These are phyloP conservation scores for Notodonta ziczac DNA, from an alignment of 2,888 invertebrate species.

Conservation along the genomic window DNA sequence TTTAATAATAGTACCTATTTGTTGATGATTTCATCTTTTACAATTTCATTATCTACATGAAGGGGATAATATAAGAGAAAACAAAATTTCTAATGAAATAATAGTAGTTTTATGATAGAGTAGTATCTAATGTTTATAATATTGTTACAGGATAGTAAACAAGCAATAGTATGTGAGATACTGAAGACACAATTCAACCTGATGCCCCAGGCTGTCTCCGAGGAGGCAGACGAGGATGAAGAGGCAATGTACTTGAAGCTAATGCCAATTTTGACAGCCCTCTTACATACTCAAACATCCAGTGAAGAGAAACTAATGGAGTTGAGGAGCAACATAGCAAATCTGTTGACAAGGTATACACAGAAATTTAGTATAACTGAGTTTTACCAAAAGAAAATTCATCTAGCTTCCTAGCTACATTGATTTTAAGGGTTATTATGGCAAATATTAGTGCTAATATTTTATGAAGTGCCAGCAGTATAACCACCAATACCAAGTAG, in stretches of 20 bases:
- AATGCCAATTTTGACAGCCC: conserved; percentile 88
- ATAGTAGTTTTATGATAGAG: no score
- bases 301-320: conserved; percentile 86
- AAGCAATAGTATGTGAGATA: conserved; percentile 88
- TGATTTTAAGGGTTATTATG: no score
- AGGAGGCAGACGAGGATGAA: conserved; percentile 85
- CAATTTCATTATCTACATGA: no score
- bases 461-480: no score
- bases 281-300: conserved; percentile 86
- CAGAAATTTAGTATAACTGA: no score
- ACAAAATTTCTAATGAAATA: no score
- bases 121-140: background rate
- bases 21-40: no score
- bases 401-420: background rate
- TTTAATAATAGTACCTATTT: no score
- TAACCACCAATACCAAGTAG: no score
- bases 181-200: conserved; percentile 92
- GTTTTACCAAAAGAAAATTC: no score
- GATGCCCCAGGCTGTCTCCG: conserved; percentile 79
- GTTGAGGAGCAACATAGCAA: conserved; percentile 91
- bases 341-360: conserved; percentile 88
- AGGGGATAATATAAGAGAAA: no score
- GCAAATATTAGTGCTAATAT: no score
- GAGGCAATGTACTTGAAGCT: conserved; percentile 89
- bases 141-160: conserved; percentile 81